Evolutionary conservation across 2,888 invertebrate species (phyloP).

Genomic region (Lysandra bellargus): DNA sequence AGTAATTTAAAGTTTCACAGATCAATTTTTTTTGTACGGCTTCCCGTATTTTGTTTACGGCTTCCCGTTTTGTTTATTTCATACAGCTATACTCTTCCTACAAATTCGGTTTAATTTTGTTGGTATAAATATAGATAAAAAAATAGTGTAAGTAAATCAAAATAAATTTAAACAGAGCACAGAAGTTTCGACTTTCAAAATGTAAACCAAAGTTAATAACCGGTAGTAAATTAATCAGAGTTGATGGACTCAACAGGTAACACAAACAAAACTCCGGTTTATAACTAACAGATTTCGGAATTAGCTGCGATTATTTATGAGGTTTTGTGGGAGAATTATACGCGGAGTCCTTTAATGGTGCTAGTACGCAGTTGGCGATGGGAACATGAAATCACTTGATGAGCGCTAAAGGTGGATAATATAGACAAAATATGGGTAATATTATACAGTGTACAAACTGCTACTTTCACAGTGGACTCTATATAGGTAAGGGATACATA

Average conservation of each 20-base stretch:
- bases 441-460: too few relatives aligned
- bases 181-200: background rate
- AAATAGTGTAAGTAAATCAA: background rate
- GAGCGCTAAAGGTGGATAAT: too few relatives aligned
- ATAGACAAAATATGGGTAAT: too few relatives aligned
- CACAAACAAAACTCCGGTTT: constrained; percentile 48
- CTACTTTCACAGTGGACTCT: too few relatives aligned
- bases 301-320: constrained; percentile 71
- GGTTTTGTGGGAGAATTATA: constrained; percentile 63
- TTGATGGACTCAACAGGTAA: constrained; percentile 49
- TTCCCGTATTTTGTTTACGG: too few relatives aligned
- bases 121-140: too few relatives aligned
- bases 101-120: too few relatives aligned
- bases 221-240: constrained; percentile 37
- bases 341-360: constrained; percentile 37
- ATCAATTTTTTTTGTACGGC: too few relatives aligned
- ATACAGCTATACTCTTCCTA: too few relatives aligned
- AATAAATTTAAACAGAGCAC: background rate
- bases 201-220: background rate
- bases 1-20: too few relatives aligned
- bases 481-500: too few relatives aligned
- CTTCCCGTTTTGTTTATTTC: too few relatives aligned
- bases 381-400: background rate
- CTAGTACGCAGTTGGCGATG: background rate
- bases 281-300: constrained; percentile 64